Conservation (phyloP, 2,888 invertebrate species). For the Ophonus ardosiacus region DNA sequence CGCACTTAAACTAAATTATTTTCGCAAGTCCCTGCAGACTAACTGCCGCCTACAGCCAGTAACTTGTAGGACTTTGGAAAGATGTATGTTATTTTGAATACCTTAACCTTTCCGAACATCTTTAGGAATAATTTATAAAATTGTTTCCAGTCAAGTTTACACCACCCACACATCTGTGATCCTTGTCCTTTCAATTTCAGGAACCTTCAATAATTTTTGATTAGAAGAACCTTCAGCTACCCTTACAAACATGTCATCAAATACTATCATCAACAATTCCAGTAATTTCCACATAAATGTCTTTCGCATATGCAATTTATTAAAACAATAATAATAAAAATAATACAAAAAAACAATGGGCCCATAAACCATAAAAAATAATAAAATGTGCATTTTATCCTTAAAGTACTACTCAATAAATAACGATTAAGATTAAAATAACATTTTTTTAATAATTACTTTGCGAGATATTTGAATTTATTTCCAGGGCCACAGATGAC, state of each 20-base stretch:
- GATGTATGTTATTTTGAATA: neutral
- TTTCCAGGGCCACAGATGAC: no score
- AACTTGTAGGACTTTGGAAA: neutral
- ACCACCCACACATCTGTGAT: neutral
- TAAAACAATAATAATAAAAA: no score
- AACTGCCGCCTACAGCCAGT: neutral
- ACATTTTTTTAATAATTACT: no score
- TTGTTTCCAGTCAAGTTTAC: neutral
- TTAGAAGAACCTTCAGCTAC: neutral
- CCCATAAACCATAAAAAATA: no score
- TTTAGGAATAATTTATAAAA: neutral
- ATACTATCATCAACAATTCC: neutral
- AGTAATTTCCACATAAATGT: neutral
- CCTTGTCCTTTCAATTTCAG: neutral
- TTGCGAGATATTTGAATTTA: no score
- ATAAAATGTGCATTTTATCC: no score
- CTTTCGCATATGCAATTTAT: neutral
- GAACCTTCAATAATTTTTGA: neutral
- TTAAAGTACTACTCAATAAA: no score
- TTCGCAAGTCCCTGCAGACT: neutral
- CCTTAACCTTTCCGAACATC: neutral
- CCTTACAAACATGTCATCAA: neutral
- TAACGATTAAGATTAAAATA: no score
- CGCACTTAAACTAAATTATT: neutral
- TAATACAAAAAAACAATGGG: no score